Percentiles rank a stretch among this genome's conserved stretches.
These are phyloP conservation scores for Alectoris magna DNA, from an alignment of 2,797 vertebrate species.

Conservation along the genomic window DNA sequence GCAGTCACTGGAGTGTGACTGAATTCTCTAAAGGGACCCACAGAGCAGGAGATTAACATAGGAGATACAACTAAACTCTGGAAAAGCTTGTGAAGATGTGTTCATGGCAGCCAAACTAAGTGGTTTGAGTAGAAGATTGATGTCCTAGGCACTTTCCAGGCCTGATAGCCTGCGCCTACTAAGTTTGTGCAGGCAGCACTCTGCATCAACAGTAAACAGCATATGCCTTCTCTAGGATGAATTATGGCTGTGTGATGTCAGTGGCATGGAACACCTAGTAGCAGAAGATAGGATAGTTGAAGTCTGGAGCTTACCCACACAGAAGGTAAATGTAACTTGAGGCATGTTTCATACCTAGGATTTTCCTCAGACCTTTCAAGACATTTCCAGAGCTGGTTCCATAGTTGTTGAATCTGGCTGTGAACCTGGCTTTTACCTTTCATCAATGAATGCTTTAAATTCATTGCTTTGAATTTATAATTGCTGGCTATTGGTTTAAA, in stretches of 20 bases:
- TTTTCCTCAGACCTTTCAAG: neutral
- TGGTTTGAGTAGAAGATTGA: neutral
- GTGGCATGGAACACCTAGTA: neutral
- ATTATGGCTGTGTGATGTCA: fast-evolving
- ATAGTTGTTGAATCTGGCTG: neutral
- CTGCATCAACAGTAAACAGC: neutral
- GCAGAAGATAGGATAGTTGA: neutral
- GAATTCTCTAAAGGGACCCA: neutral
- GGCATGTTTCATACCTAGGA: fast-evolving
- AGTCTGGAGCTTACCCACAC: fast-evolving
- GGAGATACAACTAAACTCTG: neutral
- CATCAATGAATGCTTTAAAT: neutral
- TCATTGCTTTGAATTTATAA: neutral
- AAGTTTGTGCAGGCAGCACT: neutral
- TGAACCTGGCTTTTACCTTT: neutral
- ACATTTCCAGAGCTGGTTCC: neutral
- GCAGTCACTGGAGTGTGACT: fast-evolving
- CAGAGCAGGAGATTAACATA: neutral
- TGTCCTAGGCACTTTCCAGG: neutral
- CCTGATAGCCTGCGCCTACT: neutral
- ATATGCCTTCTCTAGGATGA: neutral
- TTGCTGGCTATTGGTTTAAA: neutral
- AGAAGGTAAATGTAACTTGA: neutral
- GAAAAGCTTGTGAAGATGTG: neutral
- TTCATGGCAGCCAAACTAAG: neutral